phyloP scores from a whole-genome alignment of 2,888 invertebrate species.

The Graphium colonna region DNA sequence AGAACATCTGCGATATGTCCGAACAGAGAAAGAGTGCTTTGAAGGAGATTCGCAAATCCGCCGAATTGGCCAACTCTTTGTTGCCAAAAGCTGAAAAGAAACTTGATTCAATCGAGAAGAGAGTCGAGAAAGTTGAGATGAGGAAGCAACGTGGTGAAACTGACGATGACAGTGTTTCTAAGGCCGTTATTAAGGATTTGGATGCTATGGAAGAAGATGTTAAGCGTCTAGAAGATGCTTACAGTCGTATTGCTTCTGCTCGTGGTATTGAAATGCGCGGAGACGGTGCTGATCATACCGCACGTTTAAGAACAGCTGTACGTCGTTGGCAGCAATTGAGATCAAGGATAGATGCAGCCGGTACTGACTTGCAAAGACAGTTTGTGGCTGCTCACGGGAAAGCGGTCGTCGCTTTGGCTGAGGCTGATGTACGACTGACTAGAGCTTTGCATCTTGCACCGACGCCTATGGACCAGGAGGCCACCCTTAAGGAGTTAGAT shows the following conservation, averaged over 20 bases:
- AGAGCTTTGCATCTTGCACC: conserved; percentile 83
- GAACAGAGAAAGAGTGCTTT: conserved; percentile 79
- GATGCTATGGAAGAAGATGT: conserved; percentile 83
- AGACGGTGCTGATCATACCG: conserved; percentile 83
- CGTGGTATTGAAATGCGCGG: conserved; percentile 83
- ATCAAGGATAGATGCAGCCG: conserved; percentile 80
- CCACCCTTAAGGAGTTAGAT: conserved; percentile 66
- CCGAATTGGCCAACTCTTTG: conserved; percentile 83
- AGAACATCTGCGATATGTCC: conserved; percentile 85
- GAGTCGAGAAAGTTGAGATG: conserved; percentile 74
- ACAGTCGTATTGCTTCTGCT: conserved; percentile 84
- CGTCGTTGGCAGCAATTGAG: conserved; percentile 84
- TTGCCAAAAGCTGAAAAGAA: conserved; percentile 82
- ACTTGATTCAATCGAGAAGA: conserved; percentile 80
- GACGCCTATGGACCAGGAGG: conserved; percentile 62
- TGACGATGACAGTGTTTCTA: conserved; percentile 78
- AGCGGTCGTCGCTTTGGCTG: conserved; percentile 85
- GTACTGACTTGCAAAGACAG: conserved; percentile 82
- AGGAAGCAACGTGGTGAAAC: conserved; percentile 64
- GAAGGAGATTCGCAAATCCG: conserved; percentile 78
- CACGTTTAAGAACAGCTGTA: conserved; percentile 80
- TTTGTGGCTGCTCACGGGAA: conserved; percentile 86
- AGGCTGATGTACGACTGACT: conserved; percentile 86
- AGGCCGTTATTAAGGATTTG: conserved; percentile 77
- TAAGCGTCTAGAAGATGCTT: conserved; percentile 83